Percentiles rank a stretch among this genome's conserved stretches.
Evolutionary conservation across 2,113 vertebrate genomes (phyloP).

Genomic region (Onychostoma macrolepis): DNA sequence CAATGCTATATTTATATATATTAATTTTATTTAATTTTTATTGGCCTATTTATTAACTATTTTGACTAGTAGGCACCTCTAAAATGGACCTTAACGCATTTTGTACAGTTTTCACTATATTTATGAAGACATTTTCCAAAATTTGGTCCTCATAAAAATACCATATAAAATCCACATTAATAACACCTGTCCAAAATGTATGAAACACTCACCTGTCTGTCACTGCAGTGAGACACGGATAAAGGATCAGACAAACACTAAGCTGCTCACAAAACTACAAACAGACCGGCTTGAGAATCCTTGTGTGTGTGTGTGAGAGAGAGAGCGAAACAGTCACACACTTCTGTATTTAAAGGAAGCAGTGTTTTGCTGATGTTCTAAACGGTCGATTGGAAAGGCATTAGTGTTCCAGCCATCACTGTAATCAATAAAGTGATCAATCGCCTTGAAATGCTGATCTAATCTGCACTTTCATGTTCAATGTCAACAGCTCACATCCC

Average conservation of each 20-base stretch:
- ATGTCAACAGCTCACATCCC: neutral
- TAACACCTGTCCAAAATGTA: no score
- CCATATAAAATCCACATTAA: no score
- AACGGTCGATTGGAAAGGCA: neutral
- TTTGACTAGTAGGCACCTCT: no score
- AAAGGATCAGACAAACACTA: neutral
- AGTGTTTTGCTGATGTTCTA: neutral
- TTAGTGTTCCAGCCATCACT: neutral
- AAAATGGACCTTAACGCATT: no score
- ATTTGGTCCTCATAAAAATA: neutral
- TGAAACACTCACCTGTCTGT: no score
- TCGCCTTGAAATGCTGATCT: neutral
- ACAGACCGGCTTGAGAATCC: neutral
- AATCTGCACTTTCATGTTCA: neutral
- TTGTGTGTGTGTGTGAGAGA: neutral
- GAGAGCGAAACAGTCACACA: neutral
- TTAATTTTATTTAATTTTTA: no score
- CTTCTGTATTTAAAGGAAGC: neutral
- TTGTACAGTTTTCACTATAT: no score
- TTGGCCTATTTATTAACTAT: no score
- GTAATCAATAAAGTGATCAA: conserved; percentile 8
- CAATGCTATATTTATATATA: no score
- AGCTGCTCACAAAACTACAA: neutral
- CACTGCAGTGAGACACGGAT: no score
- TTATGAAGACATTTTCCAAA: neutral